Evolutionary conservation across 92 coral and sea anemone species (phyloP).

Genomic region (Actinernus sp.): DNA sequence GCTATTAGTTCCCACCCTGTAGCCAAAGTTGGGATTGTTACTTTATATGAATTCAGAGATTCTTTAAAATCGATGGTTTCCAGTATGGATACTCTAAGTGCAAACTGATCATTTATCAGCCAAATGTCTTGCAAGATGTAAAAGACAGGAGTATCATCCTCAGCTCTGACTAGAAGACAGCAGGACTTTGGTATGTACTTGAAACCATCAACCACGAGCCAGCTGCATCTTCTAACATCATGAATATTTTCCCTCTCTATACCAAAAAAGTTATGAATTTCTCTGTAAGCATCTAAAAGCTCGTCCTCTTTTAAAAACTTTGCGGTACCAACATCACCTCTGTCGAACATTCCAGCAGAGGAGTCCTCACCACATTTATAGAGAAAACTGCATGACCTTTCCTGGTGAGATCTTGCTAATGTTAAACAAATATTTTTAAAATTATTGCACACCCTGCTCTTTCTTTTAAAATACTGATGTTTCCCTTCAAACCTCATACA

Average conservation of each 20-base stretch:
- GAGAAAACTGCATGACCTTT: slow-evolving; percentile 14
- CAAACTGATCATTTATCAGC: slow-evolving; percentile 14
- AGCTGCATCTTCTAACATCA: slow-evolving; percentile 13
- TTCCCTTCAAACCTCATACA: too few relatives aligned
- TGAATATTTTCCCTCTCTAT: slow-evolving; percentile 6
- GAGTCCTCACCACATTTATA: slow-evolving; percentile 13
- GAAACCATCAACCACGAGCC: slow-evolving; percentile 42
- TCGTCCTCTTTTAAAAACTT: slow-evolving; percentile 17
- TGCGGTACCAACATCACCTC: slow-evolving; percentile 6
- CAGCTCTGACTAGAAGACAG: slow-evolving; percentile 22
- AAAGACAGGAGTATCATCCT: slow-evolving; percentile 23
- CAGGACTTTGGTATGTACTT: slow-evolving; percentile 40
- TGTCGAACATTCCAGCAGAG: slow-evolving; percentile 1
- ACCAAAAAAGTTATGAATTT: slow-evolving; percentile 11
- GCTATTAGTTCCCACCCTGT: too few relatives aligned
- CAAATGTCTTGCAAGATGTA: slow-evolving; percentile 12
- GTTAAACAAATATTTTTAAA: slow-evolving; percentile 26
- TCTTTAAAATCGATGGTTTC: slow-evolving; percentile 25
- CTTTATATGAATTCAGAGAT: too few relatives aligned
- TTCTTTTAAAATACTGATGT: too few relatives aligned
- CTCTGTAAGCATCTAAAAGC: slow-evolving; percentile 17
- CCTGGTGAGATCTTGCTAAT: slow-evolving; percentile 33
- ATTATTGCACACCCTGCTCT: too few relatives aligned
- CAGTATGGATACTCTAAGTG: slow-evolving; percentile 21
- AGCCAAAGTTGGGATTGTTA: too few relatives aligned